Evolutionary conservation across 2,797 vertebrate genomes (phyloP).

Genomic region (Oreochromis grahami): DNA sequence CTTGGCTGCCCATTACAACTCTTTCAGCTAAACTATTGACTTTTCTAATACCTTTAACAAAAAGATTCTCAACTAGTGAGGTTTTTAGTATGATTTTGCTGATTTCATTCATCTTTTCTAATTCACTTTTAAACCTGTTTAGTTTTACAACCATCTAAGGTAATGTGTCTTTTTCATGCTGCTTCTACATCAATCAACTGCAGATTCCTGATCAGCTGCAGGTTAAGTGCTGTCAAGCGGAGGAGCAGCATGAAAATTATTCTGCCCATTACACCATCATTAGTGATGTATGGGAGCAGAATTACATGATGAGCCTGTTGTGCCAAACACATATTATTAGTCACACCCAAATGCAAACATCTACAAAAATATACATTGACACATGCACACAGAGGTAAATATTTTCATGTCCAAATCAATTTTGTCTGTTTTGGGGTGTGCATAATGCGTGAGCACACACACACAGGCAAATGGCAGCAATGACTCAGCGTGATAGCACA

Average conservation of each 20-base stretch:
- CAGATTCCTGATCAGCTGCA: slow-evolving; percentile 5
- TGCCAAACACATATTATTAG: slow-evolving; percentile 5
- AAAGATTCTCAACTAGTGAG: not conserved
- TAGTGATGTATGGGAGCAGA: not conserved
- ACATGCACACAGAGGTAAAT: not conserved
- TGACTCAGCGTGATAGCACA: slow-evolving; percentile 29
- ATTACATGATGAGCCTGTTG: not conserved
- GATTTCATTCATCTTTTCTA: not conserved
- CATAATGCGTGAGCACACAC: not conserved
- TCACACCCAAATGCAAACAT: slow-evolving; percentile 6
- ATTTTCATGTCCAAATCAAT: not conserved
- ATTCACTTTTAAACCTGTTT: not conserved
- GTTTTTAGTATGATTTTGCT: not conserved
- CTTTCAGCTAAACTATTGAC: not conserved
- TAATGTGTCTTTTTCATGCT: not conserved
- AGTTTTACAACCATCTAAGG: not conserved
- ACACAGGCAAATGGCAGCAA: slow-evolving; percentile 3
- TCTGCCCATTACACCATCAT: slow-evolving; percentile 23
- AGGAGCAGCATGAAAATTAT: not conserved
- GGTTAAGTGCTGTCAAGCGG: slow-evolving; percentile 30
- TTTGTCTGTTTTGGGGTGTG: not conserved
- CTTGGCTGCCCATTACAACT: not conserved
- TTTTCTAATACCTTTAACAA: not conserved
- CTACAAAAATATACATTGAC: not conserved
- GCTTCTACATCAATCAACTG: not conserved